Percentiles rank a stretch among this genome's conserved stretches.
Evolutionary conservation across 92 coral and sea anemone genomes (phyloP).

Genomic region (Epizoanthus scotinus): DNA sequence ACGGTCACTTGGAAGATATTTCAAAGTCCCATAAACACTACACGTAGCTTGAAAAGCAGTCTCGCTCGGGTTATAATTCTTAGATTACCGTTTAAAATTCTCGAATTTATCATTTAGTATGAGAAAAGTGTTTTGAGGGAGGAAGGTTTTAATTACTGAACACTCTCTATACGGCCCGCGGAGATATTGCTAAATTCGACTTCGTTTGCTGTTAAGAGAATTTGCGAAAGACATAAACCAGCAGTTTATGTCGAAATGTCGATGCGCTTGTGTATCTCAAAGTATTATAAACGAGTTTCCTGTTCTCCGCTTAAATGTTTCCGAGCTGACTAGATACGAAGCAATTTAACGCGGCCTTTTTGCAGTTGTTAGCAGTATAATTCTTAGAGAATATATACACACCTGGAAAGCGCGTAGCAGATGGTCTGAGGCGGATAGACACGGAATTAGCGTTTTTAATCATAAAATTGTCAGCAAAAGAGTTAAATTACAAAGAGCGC

Average conservation of each 20-base stretch:
- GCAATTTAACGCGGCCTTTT: constrained; percentile 34
- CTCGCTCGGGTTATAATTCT: background rate
- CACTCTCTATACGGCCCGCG: constrained; percentile 15
- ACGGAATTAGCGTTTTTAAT: constrained; percentile 42
- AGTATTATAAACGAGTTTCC: background rate
- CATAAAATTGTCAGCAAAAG: constrained; percentile 27
- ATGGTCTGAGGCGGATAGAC: constrained; percentile 53
- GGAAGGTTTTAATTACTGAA: constrained; percentile 36
- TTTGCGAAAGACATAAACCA: constrained; percentile 34
- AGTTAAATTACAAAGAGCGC: constrained; percentile 24
- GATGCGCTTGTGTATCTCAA: background rate
- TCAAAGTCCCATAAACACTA: background rate
- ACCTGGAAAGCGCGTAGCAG: constrained; percentile 84
- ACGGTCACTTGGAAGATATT: constrained; percentile 2
- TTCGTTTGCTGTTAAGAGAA: constrained; percentile 27
- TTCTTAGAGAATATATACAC: constrained; percentile 72
- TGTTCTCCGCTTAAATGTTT: background rate
- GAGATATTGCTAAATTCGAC: constrained; percentile 34
- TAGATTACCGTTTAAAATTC: constrained; percentile 12
- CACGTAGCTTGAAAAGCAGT: background rate
- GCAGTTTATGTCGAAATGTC: constrained; percentile 18
- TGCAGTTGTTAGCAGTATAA: constrained; percentile 46
- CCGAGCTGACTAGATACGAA: background rate
- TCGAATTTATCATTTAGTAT: constrained; percentile 31
- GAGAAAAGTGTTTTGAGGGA: constrained; percentile 16